Percentiles rank a stretch among this genome's conserved stretches.
Conservation (phyloP, 2,888 invertebrate species). For the Pristionchus entomophagus region DNA sequence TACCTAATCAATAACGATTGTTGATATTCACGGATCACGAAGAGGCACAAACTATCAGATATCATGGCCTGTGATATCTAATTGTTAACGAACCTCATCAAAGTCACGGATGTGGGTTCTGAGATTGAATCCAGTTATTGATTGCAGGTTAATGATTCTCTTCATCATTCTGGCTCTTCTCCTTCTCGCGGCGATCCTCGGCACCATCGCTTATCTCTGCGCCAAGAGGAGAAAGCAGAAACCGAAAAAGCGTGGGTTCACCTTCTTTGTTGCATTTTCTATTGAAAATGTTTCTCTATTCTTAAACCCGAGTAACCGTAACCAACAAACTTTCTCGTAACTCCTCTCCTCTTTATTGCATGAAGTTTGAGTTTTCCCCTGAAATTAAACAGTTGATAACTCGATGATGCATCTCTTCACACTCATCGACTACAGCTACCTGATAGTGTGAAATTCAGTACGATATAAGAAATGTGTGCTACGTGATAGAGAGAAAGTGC, state of each 20-base stretch:
- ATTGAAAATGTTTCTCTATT: not conserved
- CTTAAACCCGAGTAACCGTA: not conserved
- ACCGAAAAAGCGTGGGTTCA: slow-evolving; percentile 50
- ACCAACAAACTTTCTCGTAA: not conserved
- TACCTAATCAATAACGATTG: not conserved
- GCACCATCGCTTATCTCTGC: slow-evolving; percentile 65
- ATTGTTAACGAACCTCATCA: too few relatives aligned
- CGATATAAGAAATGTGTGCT: too few relatives aligned
- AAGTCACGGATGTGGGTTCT: too few relatives aligned
- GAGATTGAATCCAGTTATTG: not conserved
- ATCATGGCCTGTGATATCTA: not conserved
- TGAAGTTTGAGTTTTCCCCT: not conserved
- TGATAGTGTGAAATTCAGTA: too few relatives aligned
- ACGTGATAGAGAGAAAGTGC: too few relatives aligned
- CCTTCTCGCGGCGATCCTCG: slow-evolving; percentile 62
- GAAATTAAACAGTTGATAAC: not conserved
- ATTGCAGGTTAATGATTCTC: slow-evolving; percentile 68
- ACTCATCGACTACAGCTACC: too few relatives aligned
- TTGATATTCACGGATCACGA: too few relatives aligned
- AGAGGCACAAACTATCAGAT: not conserved
- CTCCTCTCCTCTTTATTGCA: not conserved
- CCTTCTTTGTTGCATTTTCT: too few relatives aligned
- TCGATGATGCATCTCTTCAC: too few relatives aligned
- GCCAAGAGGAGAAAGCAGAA: slow-evolving; percentile 67
- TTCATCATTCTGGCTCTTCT: slow-evolving; percentile 64